Base-by-base conservation (phyloP, 1,140 invertebrate species). In the Temnothorax nylanderi region DNA sequence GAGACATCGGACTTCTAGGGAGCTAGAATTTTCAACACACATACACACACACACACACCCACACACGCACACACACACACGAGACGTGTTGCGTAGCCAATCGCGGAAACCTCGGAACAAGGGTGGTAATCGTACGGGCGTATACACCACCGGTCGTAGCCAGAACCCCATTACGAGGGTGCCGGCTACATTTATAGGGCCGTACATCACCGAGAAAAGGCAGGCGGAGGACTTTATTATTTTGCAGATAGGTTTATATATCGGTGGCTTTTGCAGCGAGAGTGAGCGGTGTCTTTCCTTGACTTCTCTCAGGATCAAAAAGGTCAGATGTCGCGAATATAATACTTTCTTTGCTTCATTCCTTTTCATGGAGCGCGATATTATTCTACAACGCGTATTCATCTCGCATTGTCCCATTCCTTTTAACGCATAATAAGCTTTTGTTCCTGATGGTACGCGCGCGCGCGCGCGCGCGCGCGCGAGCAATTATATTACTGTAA, bases 141-240 rank as follows among this genome's bases (percentile, higher is more conserved):
- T 81, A 69, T 21, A 49, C 26, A 26, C 65, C 81, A 47, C 72
- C 54, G 49, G 54, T 56, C 62, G 72, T 88, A 85, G 84, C 65
- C 82, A 65, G 77, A 75, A 92, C 47, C 90, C 92, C 88, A 91
- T 93, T 93, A 92, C 86, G 87, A 90, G 92, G 91, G 87, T 91
- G 86, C 87, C 87, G 89, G 77, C 77, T 80, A 89, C 88, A 90
- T 93, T 93, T 93, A 93, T 93, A 90, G 92, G 78, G 87, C 88
- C 92, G 90, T 93, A 93, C 91, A 93, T 92, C 92, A 92, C 88
- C 88, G 75, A 72, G 82, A 65, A 89, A 88, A 86, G 89, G 88
- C 75, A 41, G 34, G 32, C 72, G 84, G 85, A 88, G 89, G 88
- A 90, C 92, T 92, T 93, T 93, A 93, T 93, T 92, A 93, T 93